Evolutionary conservation across 2,888 invertebrate species (phyloP).

Genomic region (Latheticus oryzae): DNA sequence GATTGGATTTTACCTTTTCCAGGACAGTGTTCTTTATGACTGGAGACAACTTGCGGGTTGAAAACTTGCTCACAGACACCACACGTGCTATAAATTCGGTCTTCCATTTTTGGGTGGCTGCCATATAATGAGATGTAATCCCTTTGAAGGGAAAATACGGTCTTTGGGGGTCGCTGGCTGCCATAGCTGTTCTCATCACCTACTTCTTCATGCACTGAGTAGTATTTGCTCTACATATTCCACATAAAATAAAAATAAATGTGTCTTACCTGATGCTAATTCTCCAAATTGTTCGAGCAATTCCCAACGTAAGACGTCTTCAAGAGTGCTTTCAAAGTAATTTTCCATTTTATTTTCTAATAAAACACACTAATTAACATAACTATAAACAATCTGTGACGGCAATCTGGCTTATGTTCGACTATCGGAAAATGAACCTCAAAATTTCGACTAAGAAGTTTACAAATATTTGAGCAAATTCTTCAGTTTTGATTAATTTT

Average conservation of each 20-base stretch:
- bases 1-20: conserved; percentile 48
- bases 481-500: too few relatives aligned
- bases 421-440: conserved; percentile 31
- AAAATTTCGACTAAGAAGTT: conserved; percentile 22
- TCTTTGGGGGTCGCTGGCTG: conserved; percentile 22
- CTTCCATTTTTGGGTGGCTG: conserved; percentile 61
- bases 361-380: conserved; percentile 34
- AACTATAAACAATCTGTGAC: conserved; percentile 35
- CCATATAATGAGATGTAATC: conserved; percentile 61
- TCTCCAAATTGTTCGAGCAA: conserved; percentile 21
- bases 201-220: conserved; percentile 19
- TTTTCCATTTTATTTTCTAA: conserved; percentile 31
- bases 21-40: conserved; percentile 52
- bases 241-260: not conserved
- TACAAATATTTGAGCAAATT: conserved; percentile 20
- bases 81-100: conserved; percentile 58
- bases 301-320: conserved; percentile 36
- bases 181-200: conserved; percentile 22
- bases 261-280: conserved; percentile 17
- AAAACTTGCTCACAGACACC: conserved; percentile 59
- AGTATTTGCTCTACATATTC: conserved; percentile 2
- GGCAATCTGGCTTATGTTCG: conserved; percentile 21
- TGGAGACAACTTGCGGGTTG: conserved; percentile 51
- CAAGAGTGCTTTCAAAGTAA: conserved; percentile 29
- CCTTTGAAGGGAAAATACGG: conserved; percentile 58